Conservation (phyloP, 2,888 invertebrate genomes). For the Scelioninae gen. 2 region DNA sequence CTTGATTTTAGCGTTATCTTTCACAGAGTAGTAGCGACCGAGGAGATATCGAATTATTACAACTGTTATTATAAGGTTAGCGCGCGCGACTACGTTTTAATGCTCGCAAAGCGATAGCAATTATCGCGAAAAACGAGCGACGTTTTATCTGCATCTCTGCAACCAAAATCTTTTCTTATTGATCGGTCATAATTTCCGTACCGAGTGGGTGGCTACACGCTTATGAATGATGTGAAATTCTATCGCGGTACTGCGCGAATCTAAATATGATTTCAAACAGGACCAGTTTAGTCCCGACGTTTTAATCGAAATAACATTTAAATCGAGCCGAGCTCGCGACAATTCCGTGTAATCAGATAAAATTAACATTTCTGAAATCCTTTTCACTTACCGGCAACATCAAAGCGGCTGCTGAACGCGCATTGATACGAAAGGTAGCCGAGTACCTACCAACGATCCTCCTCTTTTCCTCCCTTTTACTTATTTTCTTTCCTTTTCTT, state of each 20-base stretch:
- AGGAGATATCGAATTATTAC: constrained; percentile 27
- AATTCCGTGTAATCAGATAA: constrained; percentile 63
- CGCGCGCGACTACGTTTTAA: constrained; percentile 23
- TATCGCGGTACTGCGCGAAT: constrained; percentile 40
- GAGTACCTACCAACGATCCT: constrained; percentile 66
- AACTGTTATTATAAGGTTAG: constrained; percentile 29
- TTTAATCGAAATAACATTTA: constrained; percentile 62
- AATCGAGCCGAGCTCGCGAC: constrained; percentile 61
- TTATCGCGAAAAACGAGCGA: constrained; percentile 23
- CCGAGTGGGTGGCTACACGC: constrained; percentile 31
- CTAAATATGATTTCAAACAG: constrained; percentile 58
- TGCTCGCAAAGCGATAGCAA: constrained; percentile 19
- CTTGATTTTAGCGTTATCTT: constrained; percentile 4
- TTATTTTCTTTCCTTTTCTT: constrained; percentile 66
- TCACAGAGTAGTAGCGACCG: constrained; percentile 26
- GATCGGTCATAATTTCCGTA: constrained; percentile 43
- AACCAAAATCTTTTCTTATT: constrained; percentile 33
- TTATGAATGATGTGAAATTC: constrained; percentile 51
- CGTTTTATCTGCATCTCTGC: constrained; percentile 10
- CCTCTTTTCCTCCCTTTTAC: constrained; percentile 55
- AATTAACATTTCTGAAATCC: constrained; percentile 62
- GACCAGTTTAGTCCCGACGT: constrained; percentile 58
- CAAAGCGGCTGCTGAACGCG: constrained; percentile 63
- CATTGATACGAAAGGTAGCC: constrained; percentile 65
- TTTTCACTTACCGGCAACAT: constrained; percentile 65